Evolutionary conservation across 2,113 vertebrate species (phyloP).

Genomic region (Chroicocephalus ridibundus): DNA sequence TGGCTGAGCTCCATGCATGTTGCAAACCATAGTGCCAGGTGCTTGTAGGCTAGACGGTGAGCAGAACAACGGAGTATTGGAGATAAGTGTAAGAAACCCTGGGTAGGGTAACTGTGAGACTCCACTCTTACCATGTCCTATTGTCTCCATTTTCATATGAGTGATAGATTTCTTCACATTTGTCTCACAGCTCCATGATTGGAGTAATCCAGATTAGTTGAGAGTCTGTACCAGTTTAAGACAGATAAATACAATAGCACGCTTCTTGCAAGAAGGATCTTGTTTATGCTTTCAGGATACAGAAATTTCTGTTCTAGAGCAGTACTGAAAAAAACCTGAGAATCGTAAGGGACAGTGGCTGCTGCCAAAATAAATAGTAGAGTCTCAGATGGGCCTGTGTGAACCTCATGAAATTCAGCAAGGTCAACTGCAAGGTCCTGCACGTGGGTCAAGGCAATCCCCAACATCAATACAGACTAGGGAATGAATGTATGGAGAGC

Average conservation of each 20-base stretch:
- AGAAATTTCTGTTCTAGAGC: not conserved
- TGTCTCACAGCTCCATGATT: not conserved
- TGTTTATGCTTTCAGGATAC: not conserved
- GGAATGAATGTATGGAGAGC: not conserved
- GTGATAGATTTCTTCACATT: not conserved
- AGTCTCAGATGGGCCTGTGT: not conserved
- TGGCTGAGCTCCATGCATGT: accelerated
- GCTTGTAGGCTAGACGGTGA: not conserved
- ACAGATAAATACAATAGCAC: not conserved
- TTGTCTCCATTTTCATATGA: not conserved
- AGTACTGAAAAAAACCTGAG: not conserved
- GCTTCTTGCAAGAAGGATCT: not conserved
- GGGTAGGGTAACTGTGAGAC: not conserved
- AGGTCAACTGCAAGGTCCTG: not conserved
- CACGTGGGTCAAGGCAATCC: not conserved
- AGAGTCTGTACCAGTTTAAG: not conserved
- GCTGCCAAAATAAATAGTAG: not conserved
- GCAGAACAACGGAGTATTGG: not conserved
- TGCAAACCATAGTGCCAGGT: not conserved
- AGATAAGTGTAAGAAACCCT: accelerated
- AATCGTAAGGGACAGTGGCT: not conserved
- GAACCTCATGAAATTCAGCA: not conserved
- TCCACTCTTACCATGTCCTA: not conserved
- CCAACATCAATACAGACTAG: not conserved
- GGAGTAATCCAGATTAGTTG: not conserved